phyloP scores from a whole-genome alignment of 2,797 vertebrate genomes.

The Anguilla marmorata region DNA sequence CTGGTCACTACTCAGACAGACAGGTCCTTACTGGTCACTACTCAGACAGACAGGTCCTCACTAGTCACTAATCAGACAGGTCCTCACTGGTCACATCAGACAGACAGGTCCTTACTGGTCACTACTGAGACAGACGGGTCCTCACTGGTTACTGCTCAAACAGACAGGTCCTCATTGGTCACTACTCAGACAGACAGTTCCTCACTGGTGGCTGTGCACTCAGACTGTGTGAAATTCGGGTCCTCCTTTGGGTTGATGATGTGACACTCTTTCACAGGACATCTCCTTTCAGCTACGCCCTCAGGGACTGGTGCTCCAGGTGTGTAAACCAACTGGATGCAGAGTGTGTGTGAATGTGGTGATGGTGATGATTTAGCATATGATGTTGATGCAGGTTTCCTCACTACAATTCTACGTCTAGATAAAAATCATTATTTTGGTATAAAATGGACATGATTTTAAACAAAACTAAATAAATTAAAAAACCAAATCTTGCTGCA shows the following conservation, averaged over 20 bases:
- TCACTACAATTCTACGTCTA: background rate
- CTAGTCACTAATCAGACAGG: too few species aligned
- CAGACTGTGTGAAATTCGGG: background rate
- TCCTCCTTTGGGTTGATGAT: slow-evolving; percentile 27
- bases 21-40: too few species aligned
- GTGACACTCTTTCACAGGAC: slow-evolving; percentile 64
- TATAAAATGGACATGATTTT: slow-evolving; percentile 28
- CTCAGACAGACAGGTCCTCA: too few species aligned
- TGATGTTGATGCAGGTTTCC: slow-evolving; percentile 44
- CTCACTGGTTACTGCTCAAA: too few species aligned
- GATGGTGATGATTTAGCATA: slow-evolving; percentile 8
- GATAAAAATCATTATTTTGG: background rate
- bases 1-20: too few species aligned
- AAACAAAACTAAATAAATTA: background rate
- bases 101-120: too few species aligned
- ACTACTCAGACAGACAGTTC: too few species aligned
- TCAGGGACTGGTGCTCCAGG: slow-evolving; percentile 71
- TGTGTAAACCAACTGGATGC: slow-evolving; percentile 59
- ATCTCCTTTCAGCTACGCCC: slow-evolving; percentile 64
- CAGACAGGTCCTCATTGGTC: too few species aligned
- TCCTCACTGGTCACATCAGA: too few species aligned
- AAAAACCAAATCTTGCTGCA: background rate
- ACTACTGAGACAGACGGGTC: too few species aligned
- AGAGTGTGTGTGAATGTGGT: slow-evolving; percentile 21
- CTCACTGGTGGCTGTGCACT: too few species aligned